These are phyloP conservation scores for Triops cancriformis DNA, from an alignment of 1,140 invertebrate genomes.

Conservation along the genomic window DNA sequence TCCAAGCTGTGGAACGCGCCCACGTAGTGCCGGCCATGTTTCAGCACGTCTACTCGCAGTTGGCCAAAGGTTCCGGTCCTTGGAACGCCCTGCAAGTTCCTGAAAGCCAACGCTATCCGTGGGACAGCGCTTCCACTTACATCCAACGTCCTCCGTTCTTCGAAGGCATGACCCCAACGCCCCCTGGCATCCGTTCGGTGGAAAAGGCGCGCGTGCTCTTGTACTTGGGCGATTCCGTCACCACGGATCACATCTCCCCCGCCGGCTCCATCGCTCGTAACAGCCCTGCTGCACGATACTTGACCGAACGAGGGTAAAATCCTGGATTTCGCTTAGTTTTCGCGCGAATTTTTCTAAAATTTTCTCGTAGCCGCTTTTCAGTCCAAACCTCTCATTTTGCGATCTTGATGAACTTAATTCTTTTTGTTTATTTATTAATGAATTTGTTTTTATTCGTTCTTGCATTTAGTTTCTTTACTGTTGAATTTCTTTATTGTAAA, in stretches of 20 bases:
- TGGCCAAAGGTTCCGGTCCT: constrained; percentile 69
- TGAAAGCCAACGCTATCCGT: constrained; percentile 76
- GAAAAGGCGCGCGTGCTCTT: constrained; percentile 67
- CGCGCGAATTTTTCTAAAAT: no score
- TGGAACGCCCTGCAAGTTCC: constrained; percentile 81
- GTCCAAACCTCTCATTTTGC: no score
- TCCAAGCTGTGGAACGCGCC: constrained; percentile 78
- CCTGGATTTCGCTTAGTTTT: not conserved
- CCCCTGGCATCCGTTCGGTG: constrained; percentile 40
- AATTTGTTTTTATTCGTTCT: no score
- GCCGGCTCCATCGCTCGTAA: constrained; percentile 93
- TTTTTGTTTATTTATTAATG: no score
- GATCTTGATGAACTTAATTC: no score
- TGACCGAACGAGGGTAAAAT: constrained; percentile 60
- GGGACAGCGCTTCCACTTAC: constrained; percentile 86
- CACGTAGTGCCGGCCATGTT: constrained; percentile 97
- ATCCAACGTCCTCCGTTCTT: constrained; percentile 98
- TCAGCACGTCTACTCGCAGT: constrained; percentile 84
- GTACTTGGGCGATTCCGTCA: constrained; percentile 87
- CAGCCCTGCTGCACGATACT: constrained; percentile 84
- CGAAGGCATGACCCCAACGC: constrained; percentile 61
- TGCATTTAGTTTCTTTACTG: no score
- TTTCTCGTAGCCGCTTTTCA: no score
- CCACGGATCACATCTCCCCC: constrained; percentile 97
- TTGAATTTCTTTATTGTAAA: no score